phyloP scores from a whole-genome alignment of 2,888 invertebrate species.

The Mycalesis mineus region DNA sequence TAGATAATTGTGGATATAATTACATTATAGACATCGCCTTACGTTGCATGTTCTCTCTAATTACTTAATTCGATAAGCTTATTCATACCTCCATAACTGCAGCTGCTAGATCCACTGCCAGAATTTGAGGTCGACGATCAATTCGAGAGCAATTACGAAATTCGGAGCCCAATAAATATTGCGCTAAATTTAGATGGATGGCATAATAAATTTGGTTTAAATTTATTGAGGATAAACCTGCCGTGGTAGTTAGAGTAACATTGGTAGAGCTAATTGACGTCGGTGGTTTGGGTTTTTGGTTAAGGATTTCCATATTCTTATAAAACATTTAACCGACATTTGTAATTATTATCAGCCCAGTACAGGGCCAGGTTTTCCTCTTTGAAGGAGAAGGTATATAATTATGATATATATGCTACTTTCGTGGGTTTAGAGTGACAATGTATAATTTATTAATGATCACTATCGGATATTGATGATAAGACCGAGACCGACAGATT shows the following conservation, averaged over 20 bases:
- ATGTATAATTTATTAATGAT: no score
- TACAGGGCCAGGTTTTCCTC: no score
- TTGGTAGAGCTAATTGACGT: neutral
- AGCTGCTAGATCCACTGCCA: neutral
- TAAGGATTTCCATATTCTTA: no score
- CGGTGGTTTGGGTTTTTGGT: no score
- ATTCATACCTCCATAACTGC: neutral
- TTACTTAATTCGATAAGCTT: neutral
- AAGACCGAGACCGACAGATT: no score
- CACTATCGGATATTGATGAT: no score
- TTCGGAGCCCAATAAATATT: slow-evolving; percentile 4
- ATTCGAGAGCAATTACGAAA: slow-evolving; percentile 7
- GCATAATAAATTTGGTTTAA: neutral
- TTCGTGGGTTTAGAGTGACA: no score
- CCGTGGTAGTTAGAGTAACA: neutral
- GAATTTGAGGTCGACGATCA: slow-evolving; percentile 4
- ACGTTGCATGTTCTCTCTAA: neutral
- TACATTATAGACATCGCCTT: neutral
- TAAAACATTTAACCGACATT: no score
- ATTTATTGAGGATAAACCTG: slow-evolving; percentile 1
- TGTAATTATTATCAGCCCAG: no score
- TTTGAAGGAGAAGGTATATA: no score
- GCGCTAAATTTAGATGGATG: slow-evolving; percentile 5
- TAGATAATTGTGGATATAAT: neutral
- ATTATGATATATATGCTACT: no score